phyloP scores from a whole-genome alignment of 2,113 vertebrate genomes.

The Megaceryle torquata region DNA sequence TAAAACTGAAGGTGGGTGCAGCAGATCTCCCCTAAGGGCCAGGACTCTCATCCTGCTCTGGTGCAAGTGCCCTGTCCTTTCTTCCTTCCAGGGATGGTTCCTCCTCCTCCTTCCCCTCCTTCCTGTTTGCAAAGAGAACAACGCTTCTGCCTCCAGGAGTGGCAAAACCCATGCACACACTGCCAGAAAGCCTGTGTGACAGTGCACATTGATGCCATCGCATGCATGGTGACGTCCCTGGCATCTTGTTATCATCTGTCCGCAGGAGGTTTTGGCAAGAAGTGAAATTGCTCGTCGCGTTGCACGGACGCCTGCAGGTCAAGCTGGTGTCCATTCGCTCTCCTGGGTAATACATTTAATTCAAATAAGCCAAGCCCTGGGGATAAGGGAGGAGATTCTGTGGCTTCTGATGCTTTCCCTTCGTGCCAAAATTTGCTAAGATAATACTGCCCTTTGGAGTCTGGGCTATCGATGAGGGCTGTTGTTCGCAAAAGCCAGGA shows the following conservation, averaged over 20 bases:
- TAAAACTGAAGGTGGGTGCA: not conserved
- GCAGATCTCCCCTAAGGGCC: not conserved
- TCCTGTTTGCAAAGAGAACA: not conserved
- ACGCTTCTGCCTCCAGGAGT: not conserved
- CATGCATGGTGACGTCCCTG: rapidly evolving
- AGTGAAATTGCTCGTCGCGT: rapidly evolving
- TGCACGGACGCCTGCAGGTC: not conserved
- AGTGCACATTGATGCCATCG: rapidly evolving
- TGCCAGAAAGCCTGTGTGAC: rapidly evolving
- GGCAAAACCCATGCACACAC: rapidly evolving
- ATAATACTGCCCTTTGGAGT: not conserved
- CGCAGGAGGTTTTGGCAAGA: not conserved
- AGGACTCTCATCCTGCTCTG: not conserved
- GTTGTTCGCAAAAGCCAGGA: not conserved
- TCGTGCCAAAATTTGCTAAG: not conserved
- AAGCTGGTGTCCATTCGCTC: not conserved
- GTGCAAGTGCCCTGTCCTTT: not conserved
- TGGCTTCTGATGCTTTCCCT: not conserved
- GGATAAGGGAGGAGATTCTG: not conserved
- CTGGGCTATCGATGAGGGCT: rapidly evolving
- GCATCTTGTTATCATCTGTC: rapidly evolving
- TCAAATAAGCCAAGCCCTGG: not conserved
- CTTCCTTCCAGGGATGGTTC: not conserved
- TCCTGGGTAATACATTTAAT: not conserved
- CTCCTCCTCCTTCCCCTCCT: not conserved